Evolutionary conservation across 1,140 invertebrate genomes (phyloP), one percentile per base, ranked within the genome.

Genomic region (Eriocheir sinensis): DNA sequence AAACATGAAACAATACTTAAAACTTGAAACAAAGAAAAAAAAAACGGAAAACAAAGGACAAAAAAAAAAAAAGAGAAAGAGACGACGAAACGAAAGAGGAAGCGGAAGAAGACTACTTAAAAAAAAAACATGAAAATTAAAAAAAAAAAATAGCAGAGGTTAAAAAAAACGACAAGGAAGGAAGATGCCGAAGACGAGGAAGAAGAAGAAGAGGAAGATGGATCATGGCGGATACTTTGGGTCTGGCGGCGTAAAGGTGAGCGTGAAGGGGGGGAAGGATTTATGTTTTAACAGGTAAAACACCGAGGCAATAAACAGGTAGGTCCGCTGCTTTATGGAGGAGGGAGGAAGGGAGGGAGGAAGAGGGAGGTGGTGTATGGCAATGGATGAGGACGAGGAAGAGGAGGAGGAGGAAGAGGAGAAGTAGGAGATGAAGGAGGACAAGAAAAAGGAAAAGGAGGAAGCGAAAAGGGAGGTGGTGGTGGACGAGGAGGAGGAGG

Each of bases 201-300:
- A 3, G 34, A 36, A 85, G 32, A 85, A 0, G 17, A 85, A 9
- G 36, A 36, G 81, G 2, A 36, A 38, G 3, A 12, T 85, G 81
- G 38, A 36, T 12, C 17, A 30, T 85, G 81, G 81, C 38, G 34
- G 32, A n/a, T 12, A 85, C 21, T 85, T 38, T 85, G 32, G 38
- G 53, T 85, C 36, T 2, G 36, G 36, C 38, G 34, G 81, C 81
- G 30, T 32, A 85, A 85, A 85, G 36, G 32, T 36, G 81, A 36
- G 32, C 38, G 38, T 85, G 38, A 85, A 38, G 38, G 81, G 36
- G 34, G 17, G 38, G 81, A 12, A 85, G 81, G 38, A 38, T 85
- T 85, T 38, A 85, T 85, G 34, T 85, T 41, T 36, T 85, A 85
- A 85, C 81, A 85, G 81, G 81, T 85, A 85, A 85, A 85, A 41